These are phyloP conservation scores for Syncerus caffer DNA, from an alignment of 2,797 vertebrate species.

Conservation along the genomic window DNA sequence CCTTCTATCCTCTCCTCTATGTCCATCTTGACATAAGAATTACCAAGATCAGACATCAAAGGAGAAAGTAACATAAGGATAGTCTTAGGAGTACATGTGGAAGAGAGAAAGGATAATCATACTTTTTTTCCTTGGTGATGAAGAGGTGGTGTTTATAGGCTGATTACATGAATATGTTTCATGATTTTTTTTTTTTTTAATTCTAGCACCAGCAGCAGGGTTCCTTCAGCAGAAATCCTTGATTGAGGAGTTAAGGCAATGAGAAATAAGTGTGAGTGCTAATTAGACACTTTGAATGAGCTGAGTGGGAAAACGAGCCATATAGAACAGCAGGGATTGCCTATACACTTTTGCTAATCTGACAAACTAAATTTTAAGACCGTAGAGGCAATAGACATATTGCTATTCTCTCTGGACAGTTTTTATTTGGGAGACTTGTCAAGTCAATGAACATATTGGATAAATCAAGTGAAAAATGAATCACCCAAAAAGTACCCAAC, in stretches of 20 bases:
- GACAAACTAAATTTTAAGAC: conserved; percentile 66
- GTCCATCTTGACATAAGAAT: background rate
- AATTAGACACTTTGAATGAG: conserved; percentile 70
- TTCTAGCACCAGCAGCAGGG: conserved; percentile 72
- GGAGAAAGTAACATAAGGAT: background rate
- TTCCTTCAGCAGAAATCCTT: conserved; percentile 73
- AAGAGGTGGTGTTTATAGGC: conserved; percentile 57
- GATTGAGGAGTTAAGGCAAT: conserved; percentile 72
- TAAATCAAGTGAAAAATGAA: conserved; percentile 79
- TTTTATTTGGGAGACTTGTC: conserved; percentile 81
- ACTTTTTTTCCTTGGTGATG: conserved; percentile 2
- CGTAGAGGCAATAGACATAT: background rate
- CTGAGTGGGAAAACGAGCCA: conserved; percentile 11
- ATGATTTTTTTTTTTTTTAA: conserved; percentile 49
- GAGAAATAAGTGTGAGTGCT: conserved; percentile 67
- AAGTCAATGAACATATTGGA: conserved; percentile 73
- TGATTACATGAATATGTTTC: conserved; percentile 74
- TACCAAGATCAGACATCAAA: background rate
- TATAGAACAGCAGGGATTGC: conserved; percentile 49
- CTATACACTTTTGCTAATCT: conserved; percentile 51
- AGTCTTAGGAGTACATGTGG: background rate
- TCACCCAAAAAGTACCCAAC: conserved; percentile 72
- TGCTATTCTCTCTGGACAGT: conserved; percentile 77
- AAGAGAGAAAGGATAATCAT: background rate
- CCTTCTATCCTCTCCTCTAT: background rate